Percentiles rank a stretch among this genome's conserved stretches.
Evolutionary conservation across 2,797 vertebrate genomes (phyloP).

Genomic region (Lutjanus argentimaculatus): DNA sequence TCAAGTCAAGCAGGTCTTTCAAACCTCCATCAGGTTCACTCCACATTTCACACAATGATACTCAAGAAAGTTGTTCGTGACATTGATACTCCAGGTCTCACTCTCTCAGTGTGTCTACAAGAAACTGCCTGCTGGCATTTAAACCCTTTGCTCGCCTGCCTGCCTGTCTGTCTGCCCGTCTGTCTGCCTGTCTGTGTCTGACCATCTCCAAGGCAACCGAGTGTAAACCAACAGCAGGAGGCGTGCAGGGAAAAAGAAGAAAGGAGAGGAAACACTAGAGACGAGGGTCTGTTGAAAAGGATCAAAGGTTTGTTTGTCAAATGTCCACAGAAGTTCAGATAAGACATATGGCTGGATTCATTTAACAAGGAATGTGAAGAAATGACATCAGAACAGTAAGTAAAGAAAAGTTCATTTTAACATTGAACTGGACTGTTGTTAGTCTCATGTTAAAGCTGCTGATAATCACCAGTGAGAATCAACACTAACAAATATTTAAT

Average conservation of each 20-base stretch:
- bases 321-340: not conserved
- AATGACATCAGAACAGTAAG: constrained; percentile 47
- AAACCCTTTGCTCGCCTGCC: constrained; percentile 47
- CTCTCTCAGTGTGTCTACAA: constrained; percentile 6
- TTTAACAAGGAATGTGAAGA: constrained; percentile 11
- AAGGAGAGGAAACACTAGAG: constrained; percentile 49
- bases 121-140: constrained; percentile 36
- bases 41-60: not conserved
- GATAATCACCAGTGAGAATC: not conserved
- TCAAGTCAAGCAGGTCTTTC: not conserved
- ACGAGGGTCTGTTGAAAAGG: constrained; percentile 38
- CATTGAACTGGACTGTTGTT: not conserved
- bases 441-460: not conserved
- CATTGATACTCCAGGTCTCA: not conserved
- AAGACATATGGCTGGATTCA: not conserved
- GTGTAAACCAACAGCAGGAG: constrained; percentile 82
- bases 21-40: not conserved
- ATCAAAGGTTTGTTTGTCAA: constrained; percentile 37
- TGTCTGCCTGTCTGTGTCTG: constrained; percentile 35
- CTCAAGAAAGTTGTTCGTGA: not conserved
- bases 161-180: constrained; percentile 42
- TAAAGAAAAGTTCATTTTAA: not conserved
- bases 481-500: not conserved
- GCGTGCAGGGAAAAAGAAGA: constrained; percentile 39
- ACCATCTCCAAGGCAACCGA: constrained; percentile 80